These are phyloP conservation scores for Apis laboriosa DNA, from an alignment of 1,140 invertebrate genomes.

Conservation along the genomic window DNA sequence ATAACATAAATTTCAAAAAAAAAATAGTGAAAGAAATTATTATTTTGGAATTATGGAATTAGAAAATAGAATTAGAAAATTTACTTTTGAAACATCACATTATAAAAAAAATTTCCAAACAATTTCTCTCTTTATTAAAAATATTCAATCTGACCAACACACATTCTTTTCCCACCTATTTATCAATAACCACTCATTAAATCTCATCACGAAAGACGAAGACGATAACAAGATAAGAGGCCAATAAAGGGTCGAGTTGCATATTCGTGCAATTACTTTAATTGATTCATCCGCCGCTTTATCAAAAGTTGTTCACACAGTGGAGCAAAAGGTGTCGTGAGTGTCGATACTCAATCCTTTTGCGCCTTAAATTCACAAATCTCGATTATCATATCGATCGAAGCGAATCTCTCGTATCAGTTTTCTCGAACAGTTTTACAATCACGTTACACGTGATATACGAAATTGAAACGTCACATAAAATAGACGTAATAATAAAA, in stretches of 20 bases:
- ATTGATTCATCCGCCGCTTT: slow-evolving; percentile 3
- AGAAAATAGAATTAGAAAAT: no score
- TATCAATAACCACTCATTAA: background rate
- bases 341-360: slow-evolving; percentile 2
- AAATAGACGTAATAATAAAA: slow-evolving; percentile 49
- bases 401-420: background rate
- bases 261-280: slow-evolving; percentile 36
- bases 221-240: background rate
- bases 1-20: no score
- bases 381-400: slow-evolving; percentile 10
- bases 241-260: background rate
- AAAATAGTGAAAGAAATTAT: no score
- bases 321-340: background rate
- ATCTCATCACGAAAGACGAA: background rate
- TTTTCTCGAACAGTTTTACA: background rate
- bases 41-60: no score
- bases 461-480: slow-evolving; percentile 57
- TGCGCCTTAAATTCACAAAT: slow-evolving; percentile 37
- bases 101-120: no score
- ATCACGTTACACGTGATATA: slow-evolving; percentile 30
- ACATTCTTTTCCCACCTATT: background rate
- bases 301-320: background rate
- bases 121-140: no score
- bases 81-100: no score
- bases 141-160: no score